Percentiles rank a stretch among this genome's conserved stretches.
Evolutionary conservation across 2,888 invertebrate species (phyloP).

Genomic region (Rhamnusium bicolor): DNA sequence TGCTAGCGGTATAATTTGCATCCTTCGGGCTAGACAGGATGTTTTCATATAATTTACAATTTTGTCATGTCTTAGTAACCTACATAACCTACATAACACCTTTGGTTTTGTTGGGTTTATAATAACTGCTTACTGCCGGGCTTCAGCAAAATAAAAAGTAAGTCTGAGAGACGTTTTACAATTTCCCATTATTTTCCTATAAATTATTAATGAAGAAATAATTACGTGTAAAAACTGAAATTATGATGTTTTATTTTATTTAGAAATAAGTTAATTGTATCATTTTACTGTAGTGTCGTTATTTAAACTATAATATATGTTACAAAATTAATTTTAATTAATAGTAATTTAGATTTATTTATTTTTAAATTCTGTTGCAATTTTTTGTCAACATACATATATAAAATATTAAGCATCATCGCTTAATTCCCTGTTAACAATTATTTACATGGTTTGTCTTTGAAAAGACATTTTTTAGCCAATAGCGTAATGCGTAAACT

Average conservation of each 20-base stretch:
- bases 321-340: background rate
- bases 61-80: slow-evolving; percentile 50
- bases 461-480: too few relatives aligned
- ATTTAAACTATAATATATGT: background rate
- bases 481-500: too few relatives aligned
- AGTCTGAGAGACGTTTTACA: slow-evolving; percentile 17
- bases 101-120: slow-evolving; percentile 35
- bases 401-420: too few relatives aligned
- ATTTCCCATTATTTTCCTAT: slow-evolving; percentile 24
- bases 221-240: background rate
- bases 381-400: too few relatives aligned
- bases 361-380: too few relatives aligned
- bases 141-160: background rate
- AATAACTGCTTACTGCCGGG: slow-evolving; percentile 26
- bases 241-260: background rate
- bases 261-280: background rate
- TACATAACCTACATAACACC: slow-evolving; percentile 52
- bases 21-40: slow-evolving; percentile 54
- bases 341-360: too few relatives aligned
- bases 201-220: slow-evolving; percentile 21
- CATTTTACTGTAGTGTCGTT: background rate
- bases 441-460: too few relatives aligned
- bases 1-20: slow-evolving; percentile 54
- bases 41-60: slow-evolving; percentile 52
- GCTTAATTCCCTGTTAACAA: too few relatives aligned